phyloP scores from a whole-genome alignment of 2,797 vertebrate genomes.

The Pantherophis vulpinus region DNA sequence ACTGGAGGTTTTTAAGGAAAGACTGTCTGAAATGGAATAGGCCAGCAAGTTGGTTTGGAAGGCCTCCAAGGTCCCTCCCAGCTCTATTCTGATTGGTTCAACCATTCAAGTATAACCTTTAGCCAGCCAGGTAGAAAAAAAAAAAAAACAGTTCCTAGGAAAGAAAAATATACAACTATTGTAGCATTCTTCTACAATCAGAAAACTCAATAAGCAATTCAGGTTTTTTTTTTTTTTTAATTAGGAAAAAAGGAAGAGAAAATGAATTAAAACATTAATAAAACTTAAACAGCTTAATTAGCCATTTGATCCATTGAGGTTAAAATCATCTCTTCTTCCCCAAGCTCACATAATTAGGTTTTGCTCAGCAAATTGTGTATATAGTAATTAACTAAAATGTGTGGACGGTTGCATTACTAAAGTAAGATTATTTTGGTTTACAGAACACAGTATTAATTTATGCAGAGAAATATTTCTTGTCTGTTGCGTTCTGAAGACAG shows the following conservation, averaged over 20 bases:
- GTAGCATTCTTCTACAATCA: background rate
- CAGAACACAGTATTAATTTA: constrained; percentile 12
- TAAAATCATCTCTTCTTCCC: constrained; percentile 28
- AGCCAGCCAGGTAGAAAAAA: background rate
- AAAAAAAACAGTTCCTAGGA: background rate
- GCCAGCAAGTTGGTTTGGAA: background rate
- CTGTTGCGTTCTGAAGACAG: background rate
- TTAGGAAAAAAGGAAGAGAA: constrained; percentile 4
- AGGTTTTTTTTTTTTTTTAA: background rate
- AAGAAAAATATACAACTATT: background rate
- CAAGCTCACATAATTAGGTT: constrained; percentile 25
- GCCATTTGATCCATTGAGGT: background rate
- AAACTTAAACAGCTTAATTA: constrained; percentile 39
- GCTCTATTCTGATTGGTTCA: background rate
- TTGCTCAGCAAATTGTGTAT: constrained; percentile 9
- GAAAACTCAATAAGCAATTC: background rate
- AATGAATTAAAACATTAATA: constrained; percentile 21
- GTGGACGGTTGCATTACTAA: constrained; percentile 17
- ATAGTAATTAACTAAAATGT: constrained; percentile 42
- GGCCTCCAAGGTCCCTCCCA: background rate
- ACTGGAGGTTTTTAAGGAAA: background rate
- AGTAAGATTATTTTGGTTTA: background rate
- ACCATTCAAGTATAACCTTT: background rate
- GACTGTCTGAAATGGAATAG: background rate
- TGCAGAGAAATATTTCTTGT: background rate